A percentile compares a stretch with the other conserved stretches of the same genome.
Evolutionary conservation across 2,888 invertebrate genomes (phyloP).

Genomic region (Pristionchus maxplancki): DNA sequence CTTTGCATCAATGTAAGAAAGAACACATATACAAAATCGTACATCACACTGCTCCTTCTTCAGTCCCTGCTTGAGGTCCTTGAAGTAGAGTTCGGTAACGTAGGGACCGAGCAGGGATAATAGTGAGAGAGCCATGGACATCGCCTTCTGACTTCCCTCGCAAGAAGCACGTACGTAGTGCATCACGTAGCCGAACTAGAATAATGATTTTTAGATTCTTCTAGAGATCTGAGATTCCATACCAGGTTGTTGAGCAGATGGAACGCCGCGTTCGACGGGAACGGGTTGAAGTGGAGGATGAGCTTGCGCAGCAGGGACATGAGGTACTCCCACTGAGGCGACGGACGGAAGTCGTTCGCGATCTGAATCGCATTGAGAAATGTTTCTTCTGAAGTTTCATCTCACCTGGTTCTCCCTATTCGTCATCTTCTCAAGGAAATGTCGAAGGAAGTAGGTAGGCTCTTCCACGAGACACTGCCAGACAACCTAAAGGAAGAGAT

Average conservation of each 20-base stretch:
- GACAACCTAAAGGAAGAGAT: constrained; percentile 82
- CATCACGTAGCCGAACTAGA: constrained; percentile 94
- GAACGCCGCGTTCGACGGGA: constrained; percentile 91
- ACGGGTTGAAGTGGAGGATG: constrained; percentile 83
- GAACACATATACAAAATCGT: too few relatives aligned
- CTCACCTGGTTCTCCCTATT: constrained; percentile 78
- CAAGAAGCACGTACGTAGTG: constrained; percentile 97
- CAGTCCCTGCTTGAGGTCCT: constrained; percentile 97
- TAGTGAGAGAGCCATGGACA: constrained; percentile 94
- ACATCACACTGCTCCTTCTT: constrained; percentile 98
- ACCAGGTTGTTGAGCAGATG: constrained; percentile 97
- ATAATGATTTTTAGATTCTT: background rate
- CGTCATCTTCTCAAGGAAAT: constrained; percentile 94
- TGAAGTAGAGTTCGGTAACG: constrained; percentile 99
- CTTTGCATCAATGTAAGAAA: too few relatives aligned
- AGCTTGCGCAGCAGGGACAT: constrained; percentile 93
- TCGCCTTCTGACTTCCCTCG: constrained; percentile 93
- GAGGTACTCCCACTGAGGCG: constrained; percentile 84
- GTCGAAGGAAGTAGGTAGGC: constrained; percentile 91
- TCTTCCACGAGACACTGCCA: constrained; percentile 99
- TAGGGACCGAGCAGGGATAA: constrained; percentile 99
- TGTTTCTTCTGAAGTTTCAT: background rate
- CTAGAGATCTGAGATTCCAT: background rate
- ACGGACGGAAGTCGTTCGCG: constrained; percentile 54
- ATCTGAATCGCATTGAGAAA: constrained; percentile 20